Conservation (phyloP, 2,888 invertebrate species). For the Agapetus fuscipes region DNA sequence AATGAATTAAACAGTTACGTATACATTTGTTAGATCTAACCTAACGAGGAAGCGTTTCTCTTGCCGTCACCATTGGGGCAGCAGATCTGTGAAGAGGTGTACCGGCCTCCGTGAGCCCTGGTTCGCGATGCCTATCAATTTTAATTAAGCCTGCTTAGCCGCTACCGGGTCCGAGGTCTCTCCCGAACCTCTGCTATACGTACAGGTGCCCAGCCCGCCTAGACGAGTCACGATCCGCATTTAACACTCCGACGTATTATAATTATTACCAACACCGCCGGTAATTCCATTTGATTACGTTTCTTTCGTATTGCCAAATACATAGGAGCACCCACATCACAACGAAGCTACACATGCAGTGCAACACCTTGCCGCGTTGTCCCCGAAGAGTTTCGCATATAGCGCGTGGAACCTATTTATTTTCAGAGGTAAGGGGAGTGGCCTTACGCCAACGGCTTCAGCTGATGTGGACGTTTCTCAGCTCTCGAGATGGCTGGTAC, state of each 20-base stretch:
- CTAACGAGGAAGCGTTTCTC: neutral
- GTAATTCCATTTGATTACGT: slow-evolving; percentile 16
- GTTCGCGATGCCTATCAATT: slow-evolving; percentile 18
- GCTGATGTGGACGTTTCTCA: too few relatives aligned
- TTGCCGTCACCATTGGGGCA: too few relatives aligned
- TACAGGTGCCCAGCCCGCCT: slow-evolving; percentile 18
- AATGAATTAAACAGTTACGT: neutral
- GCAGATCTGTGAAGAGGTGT: too few relatives aligned
- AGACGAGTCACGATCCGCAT: slow-evolving; percentile 18
- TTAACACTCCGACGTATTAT: slow-evolving; percentile 18
- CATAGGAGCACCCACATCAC: too few relatives aligned
- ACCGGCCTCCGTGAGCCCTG: neutral
- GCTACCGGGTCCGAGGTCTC: slow-evolving; percentile 11
- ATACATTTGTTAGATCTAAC: neutral
- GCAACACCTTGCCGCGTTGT: too few relatives aligned
- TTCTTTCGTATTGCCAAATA: slow-evolving; percentile 8
- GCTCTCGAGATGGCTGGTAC: too few relatives aligned
- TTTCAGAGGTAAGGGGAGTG: too few relatives aligned
- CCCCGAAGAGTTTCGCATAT: too few relatives aligned
- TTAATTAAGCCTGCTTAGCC: slow-evolving; percentile 15
- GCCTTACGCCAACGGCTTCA: too few relatives aligned
- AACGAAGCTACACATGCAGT: too few relatives aligned
- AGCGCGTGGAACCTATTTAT: too few relatives aligned
- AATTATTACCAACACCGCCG: slow-evolving; percentile 14
- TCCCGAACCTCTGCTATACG: slow-evolving; percentile 3